Evolutionary conservation across 2,797 vertebrate genomes (phyloP).

Genomic region (Trachurus trachurus): DNA sequence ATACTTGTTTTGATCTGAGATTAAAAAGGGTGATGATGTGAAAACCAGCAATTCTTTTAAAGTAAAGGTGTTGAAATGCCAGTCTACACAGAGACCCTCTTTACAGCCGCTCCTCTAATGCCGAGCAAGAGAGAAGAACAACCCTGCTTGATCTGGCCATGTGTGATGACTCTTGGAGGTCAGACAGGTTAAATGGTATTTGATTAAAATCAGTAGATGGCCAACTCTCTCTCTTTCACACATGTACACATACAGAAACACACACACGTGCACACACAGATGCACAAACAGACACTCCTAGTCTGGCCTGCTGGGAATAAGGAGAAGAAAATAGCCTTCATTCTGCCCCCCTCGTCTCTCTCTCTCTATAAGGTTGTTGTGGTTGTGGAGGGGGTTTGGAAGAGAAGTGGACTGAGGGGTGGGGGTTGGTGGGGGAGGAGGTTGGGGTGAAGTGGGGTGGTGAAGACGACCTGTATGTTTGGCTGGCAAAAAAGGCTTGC

Average conservation of each 20-base stretch:
- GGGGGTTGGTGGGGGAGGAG: background rate
- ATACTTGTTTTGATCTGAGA: slow-evolving; percentile 59
- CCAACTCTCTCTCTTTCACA: slow-evolving; percentile 79
- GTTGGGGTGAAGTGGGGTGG: slow-evolving; percentile 20
- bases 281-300: slow-evolving; percentile 63
- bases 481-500: slow-evolving; percentile 86
- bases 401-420: slow-evolving; percentile 38
- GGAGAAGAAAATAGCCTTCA: slow-evolving; percentile 84
- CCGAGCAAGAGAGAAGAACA: slow-evolving; percentile 75
- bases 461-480: slow-evolving; percentile 80
- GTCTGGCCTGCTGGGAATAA: slow-evolving; percentile 82
- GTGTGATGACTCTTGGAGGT: slow-evolving; percentile 87
- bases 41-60: slow-evolving; percentile 66
- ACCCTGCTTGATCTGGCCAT: slow-evolving; percentile 80
- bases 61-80: slow-evolving; percentile 74
- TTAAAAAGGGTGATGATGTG: slow-evolving; percentile 64
- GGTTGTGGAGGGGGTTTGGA: slow-evolving; percentile 64
- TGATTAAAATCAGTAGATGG: slow-evolving; percentile 92
- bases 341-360: slow-evolving; percentile 54
- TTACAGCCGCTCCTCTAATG: slow-evolving; percentile 77
- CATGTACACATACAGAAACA: slow-evolving; percentile 45
- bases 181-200: slow-evolving; percentile 89
- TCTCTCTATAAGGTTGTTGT: slow-evolving; percentile 72
- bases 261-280: slow-evolving; percentile 30
- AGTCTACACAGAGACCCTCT: slow-evolving; percentile 62